phyloP scores from a whole-genome alignment of 2,113 vertebrate species.

The Syrrhaptes paradoxus region DNA sequence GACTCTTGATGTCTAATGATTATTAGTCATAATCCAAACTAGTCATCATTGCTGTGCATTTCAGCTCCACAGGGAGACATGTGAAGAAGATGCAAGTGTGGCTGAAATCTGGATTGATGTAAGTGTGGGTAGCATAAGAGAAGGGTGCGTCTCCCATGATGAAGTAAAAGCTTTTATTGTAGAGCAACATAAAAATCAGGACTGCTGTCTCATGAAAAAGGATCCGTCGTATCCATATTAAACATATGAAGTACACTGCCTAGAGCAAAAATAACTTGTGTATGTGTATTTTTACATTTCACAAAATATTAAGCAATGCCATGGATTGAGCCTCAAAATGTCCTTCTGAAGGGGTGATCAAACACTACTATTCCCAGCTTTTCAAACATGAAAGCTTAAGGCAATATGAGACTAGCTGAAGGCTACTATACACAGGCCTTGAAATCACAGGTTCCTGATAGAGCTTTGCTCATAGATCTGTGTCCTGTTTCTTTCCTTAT shows the following conservation, averaged over 20 bases:
- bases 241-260: not conserved
- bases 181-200: not conserved
- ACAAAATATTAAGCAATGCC: not conserved
- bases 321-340: not conserved
- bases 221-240: not conserved
- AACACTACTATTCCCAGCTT: not conserved
- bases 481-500: not conserved
- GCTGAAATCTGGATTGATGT: not conserved
- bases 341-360: slow-evolving; percentile 9
- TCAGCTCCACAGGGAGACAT: not conserved
- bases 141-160: not conserved
- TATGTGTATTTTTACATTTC: not conserved
- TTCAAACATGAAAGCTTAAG: not conserved
- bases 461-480: not conserved
- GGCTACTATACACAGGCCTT: not conserved
- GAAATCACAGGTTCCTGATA: not conserved
- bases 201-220: not conserved
- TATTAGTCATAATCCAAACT: not conserved
- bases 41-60: not conserved
- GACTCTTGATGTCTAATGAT: not conserved
- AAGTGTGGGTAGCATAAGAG: not conserved
- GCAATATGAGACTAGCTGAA: not conserved
- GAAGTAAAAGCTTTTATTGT: not conserved
- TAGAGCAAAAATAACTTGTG: not conserved
- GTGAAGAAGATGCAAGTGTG: not conserved